Evolutionary conservation across 2,888 invertebrate genomes (phyloP).

Genomic region (Beris morrisii): DNA sequence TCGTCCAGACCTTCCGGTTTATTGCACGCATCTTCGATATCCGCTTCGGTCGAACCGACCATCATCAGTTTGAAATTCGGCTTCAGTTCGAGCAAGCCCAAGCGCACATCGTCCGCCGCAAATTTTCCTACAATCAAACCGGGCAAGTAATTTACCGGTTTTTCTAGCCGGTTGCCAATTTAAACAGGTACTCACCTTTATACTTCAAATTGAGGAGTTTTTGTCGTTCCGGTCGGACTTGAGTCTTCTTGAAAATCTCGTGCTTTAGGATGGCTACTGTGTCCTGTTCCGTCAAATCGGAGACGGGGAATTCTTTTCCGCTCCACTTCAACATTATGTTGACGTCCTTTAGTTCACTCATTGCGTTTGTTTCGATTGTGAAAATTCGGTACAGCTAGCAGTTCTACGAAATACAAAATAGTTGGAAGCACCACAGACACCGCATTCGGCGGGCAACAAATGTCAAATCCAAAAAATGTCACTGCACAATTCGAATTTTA

Average conservation of each 20-base stretch:
- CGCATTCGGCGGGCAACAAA: too few relatives aligned
- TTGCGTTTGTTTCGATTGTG: constrained; percentile 6
- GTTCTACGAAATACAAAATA: not conserved
- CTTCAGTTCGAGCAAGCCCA: constrained; percentile 79
- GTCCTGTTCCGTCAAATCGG: constrained; percentile 72
- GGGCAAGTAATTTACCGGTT: constrained; percentile 15
- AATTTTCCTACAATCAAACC: constrained; percentile 69
- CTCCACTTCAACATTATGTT: constrained; percentile 87
- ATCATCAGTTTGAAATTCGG: constrained; percentile 92
- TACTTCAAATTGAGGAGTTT: constrained; percentile 90
- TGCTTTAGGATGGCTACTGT: constrained; percentile 80
- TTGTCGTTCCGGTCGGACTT: constrained; percentile 89
- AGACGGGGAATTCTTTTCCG: constrained; percentile 83
- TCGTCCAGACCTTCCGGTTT: constrained; percentile 82
- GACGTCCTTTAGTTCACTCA: constrained; percentile 47
- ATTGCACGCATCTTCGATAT: constrained; percentile 79
- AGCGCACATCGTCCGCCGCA: constrained; percentile 74
- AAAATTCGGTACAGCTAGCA: not conserved
- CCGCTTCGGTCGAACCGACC: constrained; percentile 94
- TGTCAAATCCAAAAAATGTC: not conserved
- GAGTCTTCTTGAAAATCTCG: constrained; percentile 82
- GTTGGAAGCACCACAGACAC: not conserved
- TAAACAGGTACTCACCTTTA: constrained; percentile 67
- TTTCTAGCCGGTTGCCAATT: constrained; percentile 2
- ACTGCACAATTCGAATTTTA: not conserved